A percentile compares a stretch with the other conserved stretches of the same genome.
Evolutionary conservation across 2,888 invertebrate genomes (phyloP).

Genomic region (Pyrrhia umbra): DNA sequence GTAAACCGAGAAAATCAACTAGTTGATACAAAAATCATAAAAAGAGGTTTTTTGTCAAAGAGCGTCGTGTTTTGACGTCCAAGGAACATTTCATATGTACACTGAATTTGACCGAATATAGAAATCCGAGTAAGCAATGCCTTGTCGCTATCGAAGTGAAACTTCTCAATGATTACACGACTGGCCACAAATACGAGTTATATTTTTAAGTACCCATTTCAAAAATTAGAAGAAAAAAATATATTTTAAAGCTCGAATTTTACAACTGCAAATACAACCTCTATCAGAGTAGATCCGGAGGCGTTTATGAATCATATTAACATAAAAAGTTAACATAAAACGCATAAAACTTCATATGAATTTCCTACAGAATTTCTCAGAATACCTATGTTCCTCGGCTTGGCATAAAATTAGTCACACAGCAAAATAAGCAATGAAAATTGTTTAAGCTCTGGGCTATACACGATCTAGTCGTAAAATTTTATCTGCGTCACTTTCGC

Average conservation of each 20-base stretch:
- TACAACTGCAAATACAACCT: not conserved
- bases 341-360: constrained; percentile 60
- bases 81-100: too few species aligned
- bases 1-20: too few species aligned
- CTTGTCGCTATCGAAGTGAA: too few species aligned
- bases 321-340: constrained; percentile 49
- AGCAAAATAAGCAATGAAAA: constrained; percentile 87
- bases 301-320: constrained; percentile 52
- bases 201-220: too few species aligned
- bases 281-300: not conserved
- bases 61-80: too few species aligned
- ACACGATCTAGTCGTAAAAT: constrained; percentile 84
- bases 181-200: too few species aligned
- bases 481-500: constrained; percentile 69
- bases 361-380: constrained; percentile 70
- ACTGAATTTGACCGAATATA: too few species aligned
- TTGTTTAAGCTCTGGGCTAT: constrained; percentile 80
- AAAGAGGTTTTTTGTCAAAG: too few species aligned
- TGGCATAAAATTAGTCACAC: constrained; percentile 86
- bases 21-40: too few species aligned
- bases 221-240: not conserved
- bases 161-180: too few species aligned
- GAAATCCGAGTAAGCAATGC: too few species aligned
- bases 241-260: not conserved
- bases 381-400: constrained; percentile 71